Evolutionary conservation across 2,797 vertebrate species (phyloP), one percentile per base, ranked within the genome.

Genomic region (Catharus ustulatus): DNA sequence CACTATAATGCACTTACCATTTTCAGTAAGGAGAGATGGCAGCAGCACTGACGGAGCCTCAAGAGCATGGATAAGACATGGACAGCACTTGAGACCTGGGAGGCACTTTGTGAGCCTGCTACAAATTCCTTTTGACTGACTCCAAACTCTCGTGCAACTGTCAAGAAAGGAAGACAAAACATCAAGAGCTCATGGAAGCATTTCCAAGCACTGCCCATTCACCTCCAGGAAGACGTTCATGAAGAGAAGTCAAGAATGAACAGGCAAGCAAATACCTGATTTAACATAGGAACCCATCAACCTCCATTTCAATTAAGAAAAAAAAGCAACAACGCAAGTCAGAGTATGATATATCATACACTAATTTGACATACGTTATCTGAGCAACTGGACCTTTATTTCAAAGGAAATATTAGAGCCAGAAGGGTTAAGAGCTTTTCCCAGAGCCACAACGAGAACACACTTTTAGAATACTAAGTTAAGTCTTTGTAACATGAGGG

Each of bases 41-140:
- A 98, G 98, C 99, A 99, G 95, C 99, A 99, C 95, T 99, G 99
- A 63, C 99, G 98, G 42, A 99, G 98, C 24, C 99, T 98, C 93
- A 99, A 97, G 94, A 99, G 62, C 94, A 99, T 98, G 6, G 99
- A 99, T 95, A 99, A 96, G 92, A 99, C 98, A 23, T 99, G 99
- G 63, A 97, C 97, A 2, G 99, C 98, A 94, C 98, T 99, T 93
- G 98, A 97, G 5, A 96, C 93, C 27, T 94, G 95, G 58, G 97
- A 67, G 29, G 80, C 62, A 76, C 74, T 81, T 61, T 51, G 90
- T 2, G 83, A 40, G 43, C 30, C 81, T 38, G 54, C 88, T 49
- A 13, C 15, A 32, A 67, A 32, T 11, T 30, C 82, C 91, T 29
- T 94, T 93, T 96, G 98, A 36, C 93, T 95, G 78, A 98, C 10